Evolutionary conservation across 2,888 invertebrate species (phyloP).

Genomic region (Drosophila niveifrons): DNA sequence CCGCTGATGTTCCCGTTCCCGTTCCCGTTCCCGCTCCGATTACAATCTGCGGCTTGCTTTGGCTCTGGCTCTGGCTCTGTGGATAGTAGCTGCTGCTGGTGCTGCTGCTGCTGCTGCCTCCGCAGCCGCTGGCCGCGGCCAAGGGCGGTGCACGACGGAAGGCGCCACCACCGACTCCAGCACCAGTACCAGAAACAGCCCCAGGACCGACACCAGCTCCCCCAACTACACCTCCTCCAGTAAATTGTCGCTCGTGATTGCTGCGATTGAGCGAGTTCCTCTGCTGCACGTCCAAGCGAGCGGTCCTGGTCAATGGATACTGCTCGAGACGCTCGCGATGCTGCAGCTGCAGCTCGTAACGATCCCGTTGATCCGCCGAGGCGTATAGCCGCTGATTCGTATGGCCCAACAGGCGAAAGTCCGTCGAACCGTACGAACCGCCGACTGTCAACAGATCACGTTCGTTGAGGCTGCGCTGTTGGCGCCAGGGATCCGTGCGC

Average conservation of each 20-base stretch:
- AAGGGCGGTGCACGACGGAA: constrained; percentile 75
- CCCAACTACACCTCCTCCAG: constrained; percentile 25
- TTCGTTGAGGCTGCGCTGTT: constrained; percentile 84
- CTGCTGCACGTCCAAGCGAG: constrained; percentile 85
- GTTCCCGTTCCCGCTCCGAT: constrained; percentile 75
- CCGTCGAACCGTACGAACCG: constrained; percentile 68
- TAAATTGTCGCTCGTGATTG: constrained; percentile 86
- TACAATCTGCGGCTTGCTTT: constrained; percentile 84
- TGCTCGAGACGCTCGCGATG: constrained; percentile 83
- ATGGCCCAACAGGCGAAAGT: constrained; percentile 78
- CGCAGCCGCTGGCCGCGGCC: constrained; percentile 71
- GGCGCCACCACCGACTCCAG: constrained; percentile 58
- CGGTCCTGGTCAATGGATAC: constrained; percentile 83
- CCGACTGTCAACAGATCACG: constrained; percentile 81
- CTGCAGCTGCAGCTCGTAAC: constrained; percentile 83
- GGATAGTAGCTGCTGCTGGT: constrained; percentile 84
- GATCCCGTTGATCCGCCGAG: constrained; percentile 82
- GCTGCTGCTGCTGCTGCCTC: constrained; percentile 73
- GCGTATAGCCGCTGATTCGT: constrained; percentile 83
- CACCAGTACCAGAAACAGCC: constrained; percentile 25
- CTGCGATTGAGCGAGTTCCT: constrained; percentile 85
- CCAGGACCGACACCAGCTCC: constrained; percentile 34
- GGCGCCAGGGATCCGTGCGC: constrained; percentile 83
- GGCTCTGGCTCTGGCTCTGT: constrained; percentile 61
- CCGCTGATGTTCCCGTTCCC: constrained; percentile 48